Evolutionary conservation across 2,113 vertebrate genomes (phyloP).

Genomic region (Oenanthe melanoleuca): DNA sequence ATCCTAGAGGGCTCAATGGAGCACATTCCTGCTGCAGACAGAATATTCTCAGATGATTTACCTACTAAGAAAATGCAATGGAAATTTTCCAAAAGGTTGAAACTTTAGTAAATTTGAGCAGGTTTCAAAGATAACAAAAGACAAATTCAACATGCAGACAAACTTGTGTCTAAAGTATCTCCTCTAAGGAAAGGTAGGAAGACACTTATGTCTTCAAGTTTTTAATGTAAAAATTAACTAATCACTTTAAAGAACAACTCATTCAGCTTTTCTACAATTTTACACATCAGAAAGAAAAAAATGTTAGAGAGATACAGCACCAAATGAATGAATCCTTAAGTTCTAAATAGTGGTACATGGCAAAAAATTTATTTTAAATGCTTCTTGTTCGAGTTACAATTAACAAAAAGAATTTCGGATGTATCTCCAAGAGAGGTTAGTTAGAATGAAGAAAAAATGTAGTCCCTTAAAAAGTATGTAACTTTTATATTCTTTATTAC

Average conservation of each 20-base stretch:
- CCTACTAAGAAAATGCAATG: neutral
- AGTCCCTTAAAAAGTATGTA: neutral
- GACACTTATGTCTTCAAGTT: neutral
- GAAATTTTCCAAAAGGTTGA: neutral
- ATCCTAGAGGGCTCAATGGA: conserved; percentile 24
- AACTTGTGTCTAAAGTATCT: neutral
- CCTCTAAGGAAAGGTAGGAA: neutral
- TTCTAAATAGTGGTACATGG: neutral
- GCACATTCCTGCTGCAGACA: neutral
- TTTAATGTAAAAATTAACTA: neutral
- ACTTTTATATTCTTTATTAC: neutral
- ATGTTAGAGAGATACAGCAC: neutral
- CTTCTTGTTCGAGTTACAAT: neutral
- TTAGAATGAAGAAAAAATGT: neutral
- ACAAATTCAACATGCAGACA: neutral
- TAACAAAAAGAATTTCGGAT: neutral
- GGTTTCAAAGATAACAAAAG: conserved; percentile 23
- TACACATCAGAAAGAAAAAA: neutral
- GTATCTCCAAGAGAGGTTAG: neutral
- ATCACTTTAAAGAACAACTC: neutral
- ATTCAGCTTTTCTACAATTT: neutral
- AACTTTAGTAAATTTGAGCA: neutral
- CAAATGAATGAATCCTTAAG: neutral
- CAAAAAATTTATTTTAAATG: neutral
- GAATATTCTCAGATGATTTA: neutral